Evolutionary conservation across 2,113 vertebrate species (phyloP).

Genomic region (Empidonax alnorum): DNA sequence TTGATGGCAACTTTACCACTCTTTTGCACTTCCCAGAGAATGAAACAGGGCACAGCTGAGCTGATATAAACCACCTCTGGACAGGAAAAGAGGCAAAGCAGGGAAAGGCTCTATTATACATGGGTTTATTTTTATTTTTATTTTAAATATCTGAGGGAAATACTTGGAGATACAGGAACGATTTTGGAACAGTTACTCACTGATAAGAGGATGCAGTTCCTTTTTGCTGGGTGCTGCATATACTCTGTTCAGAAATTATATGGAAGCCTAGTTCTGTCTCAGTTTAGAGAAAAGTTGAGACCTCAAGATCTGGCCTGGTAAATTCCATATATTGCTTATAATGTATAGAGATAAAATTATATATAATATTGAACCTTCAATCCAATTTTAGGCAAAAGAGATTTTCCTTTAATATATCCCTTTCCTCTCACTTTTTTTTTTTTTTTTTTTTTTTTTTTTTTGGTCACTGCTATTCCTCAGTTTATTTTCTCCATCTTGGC

Average conservation of each 20-base stretch:
- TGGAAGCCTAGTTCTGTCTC: not conserved
- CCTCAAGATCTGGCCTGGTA: not conserved
- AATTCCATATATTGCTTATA: not conserved
- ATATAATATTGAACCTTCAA: not conserved
- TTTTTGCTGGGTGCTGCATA: not conserved
- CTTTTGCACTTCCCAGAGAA: not conserved
- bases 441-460: not conserved
- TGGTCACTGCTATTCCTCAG: not conserved
- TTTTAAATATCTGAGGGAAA: not conserved
- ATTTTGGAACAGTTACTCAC: not conserved
- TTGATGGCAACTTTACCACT: not conserved
- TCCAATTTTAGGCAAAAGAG: not conserved
- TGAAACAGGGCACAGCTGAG: not conserved
- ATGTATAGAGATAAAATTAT: not conserved
- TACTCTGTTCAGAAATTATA: not conserved
- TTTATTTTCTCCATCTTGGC: not conserved
- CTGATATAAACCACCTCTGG: not conserved
- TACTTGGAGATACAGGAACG: not conserved
- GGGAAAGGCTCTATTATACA: not conserved
- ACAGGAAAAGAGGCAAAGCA: not conserved
- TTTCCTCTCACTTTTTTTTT: not conserved
- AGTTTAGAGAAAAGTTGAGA: not conserved
- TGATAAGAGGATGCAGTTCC: not conserved
- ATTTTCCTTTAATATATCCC: not conserved
- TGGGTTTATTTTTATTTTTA: not conserved